phyloP scores from a whole-genome alignment of 2,888 invertebrate species.

The Cantharis lateralis region DNA sequence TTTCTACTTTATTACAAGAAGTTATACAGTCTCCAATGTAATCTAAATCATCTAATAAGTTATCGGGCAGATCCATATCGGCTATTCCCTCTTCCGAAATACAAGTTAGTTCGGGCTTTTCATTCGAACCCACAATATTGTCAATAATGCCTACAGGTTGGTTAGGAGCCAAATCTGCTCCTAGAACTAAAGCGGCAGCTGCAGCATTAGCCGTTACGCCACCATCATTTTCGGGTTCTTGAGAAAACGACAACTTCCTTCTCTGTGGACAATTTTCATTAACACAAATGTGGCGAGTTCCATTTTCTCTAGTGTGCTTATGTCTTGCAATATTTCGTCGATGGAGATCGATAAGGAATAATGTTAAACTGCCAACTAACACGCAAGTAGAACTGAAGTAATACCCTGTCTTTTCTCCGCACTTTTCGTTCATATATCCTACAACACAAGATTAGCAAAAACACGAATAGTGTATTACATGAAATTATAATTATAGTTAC shows the following conservation, averaged over 20 bases:
- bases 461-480: too few species aligned
- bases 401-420: constrained; percentile 79
- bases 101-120: constrained; percentile 78
- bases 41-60: constrained; percentile 76
- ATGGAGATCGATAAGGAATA: constrained; percentile 82
- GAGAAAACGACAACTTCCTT: constrained; percentile 62
- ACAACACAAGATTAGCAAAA: constrained; percentile 33
- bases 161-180: constrained; percentile 56
- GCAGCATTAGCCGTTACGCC: constrained; percentile 55
- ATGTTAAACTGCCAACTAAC: constrained; percentile 73
- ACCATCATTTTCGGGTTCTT: constrained; percentile 62
- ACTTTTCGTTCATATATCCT: constrained; percentile 81
- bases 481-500: constrained; percentile 54
- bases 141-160: constrained; percentile 56
- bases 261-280: constrained; percentile 63
- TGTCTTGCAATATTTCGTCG: constrained; percentile 70
- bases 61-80: constrained; percentile 81
- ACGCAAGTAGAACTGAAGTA: constrained; percentile 83
- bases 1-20: constrained; percentile 84
- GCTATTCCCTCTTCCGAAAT: constrained; percentile 85
- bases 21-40: constrained; percentile 84
- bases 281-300: constrained; percentile 62
- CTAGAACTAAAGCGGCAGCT: constrained; percentile 63
- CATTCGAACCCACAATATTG: constrained; percentile 57
- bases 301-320: constrained; percentile 69